Evolutionary conservation across 2,797 vertebrate species (phyloP).

Genomic region (Chloroceryle inda): DNA sequence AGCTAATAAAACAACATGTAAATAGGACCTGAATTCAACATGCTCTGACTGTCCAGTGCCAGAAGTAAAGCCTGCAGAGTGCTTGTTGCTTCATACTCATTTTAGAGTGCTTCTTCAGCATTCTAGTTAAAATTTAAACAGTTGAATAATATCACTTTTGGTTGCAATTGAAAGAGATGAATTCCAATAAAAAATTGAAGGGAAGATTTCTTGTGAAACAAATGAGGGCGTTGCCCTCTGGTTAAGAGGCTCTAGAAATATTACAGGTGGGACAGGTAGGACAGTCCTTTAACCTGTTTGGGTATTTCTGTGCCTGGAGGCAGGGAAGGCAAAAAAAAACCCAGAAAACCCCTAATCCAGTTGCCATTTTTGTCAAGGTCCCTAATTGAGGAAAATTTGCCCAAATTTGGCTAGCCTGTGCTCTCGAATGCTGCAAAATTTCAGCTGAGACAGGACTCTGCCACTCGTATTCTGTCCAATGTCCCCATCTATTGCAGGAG

Average conservation of each 20-base stretch:
- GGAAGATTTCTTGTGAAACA: not conserved
- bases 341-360: too few relatives aligned
- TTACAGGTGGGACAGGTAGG: not conserved
- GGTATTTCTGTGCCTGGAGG: not conserved
- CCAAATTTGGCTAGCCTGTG: not conserved
- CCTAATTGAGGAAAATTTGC: not conserved
- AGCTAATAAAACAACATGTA: not conserved
- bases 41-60: not conserved
- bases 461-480: too few relatives aligned
- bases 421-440: not conserved
- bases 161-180: not conserved
- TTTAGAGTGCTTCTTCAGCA: not conserved
- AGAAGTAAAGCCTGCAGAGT: not conserved
- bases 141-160: not conserved
- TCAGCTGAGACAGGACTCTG: not conserved
- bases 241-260: not conserved
- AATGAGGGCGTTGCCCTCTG: not conserved
- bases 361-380: not conserved
- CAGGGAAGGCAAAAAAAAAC: not conserved
- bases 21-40: not conserved
- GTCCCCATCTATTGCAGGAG: not conserved
- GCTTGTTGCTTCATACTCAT: not conserved
- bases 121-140: not conserved
- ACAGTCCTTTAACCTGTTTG: not conserved
- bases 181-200: not conserved